Percentiles rank a stretch among this genome's conserved stretches.
Conservation (phyloP, 2,888 invertebrate genomes). For the Cryptosula pallasiana region DNA sequence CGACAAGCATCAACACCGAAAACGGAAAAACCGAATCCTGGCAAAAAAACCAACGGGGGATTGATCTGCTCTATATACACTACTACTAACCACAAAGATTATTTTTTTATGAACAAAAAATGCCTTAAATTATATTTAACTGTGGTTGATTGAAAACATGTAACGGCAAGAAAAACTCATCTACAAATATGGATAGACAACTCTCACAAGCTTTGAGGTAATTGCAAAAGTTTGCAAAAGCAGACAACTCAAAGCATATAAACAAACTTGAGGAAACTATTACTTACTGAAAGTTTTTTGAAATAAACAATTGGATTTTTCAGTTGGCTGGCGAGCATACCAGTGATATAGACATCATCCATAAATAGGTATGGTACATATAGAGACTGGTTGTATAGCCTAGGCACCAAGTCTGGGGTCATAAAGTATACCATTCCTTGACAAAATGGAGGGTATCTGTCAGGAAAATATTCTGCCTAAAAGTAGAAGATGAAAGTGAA, state of each 20-base stretch:
- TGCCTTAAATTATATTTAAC: no score
- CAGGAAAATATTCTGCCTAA: not conserved
- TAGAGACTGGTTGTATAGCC: not conserved
- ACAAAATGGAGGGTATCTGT: constrained; percentile 5
- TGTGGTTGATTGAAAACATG: no score
- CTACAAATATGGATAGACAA: no score
- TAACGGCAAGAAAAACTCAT: not conserved
- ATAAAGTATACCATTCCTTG: constrained; percentile 22
- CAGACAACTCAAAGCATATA: not conserved
- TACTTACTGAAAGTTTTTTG: constrained; percentile 13
- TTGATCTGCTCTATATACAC: no score
- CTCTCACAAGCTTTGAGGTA: not conserved
- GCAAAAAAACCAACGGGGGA: no score
- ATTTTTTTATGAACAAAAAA: no score
- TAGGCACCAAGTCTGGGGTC: not conserved
- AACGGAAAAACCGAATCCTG: no score
- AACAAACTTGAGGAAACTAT: not conserved
- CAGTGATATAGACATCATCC: constrained; percentile 20
- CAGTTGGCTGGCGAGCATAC: not conserved
- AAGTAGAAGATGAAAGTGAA: not conserved
- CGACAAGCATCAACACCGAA: no score
- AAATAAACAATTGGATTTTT: not conserved
- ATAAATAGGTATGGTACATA: constrained; percentile 1
- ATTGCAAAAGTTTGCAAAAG: not conserved
- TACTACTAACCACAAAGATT: no score